Evolutionary conservation across 2,797 vertebrate species (phyloP).

Genomic region (Zalophus californianus): DNA sequence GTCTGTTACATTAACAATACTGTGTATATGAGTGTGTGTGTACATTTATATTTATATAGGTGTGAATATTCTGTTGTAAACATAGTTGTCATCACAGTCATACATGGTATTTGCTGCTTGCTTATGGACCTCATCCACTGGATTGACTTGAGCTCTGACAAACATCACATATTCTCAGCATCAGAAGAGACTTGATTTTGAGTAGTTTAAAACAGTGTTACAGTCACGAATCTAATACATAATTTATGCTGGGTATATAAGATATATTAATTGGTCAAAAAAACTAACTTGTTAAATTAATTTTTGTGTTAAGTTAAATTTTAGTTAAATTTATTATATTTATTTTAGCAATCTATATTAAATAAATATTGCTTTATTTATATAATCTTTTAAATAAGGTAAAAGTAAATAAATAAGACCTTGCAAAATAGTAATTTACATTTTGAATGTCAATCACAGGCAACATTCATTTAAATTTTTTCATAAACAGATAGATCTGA

Average conservation of each 20-base stretch:
- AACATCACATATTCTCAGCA: background rate
- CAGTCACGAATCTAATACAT: background rate
- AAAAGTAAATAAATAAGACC: constrained; percentile 36
- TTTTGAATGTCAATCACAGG: constrained; percentile 48
- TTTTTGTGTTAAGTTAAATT: background rate
- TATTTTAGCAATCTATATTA: constrained; percentile 33
- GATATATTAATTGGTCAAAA: background rate
- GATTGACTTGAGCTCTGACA: background rate
- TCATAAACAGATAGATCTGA: constrained; percentile 43
- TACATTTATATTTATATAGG: background rate
- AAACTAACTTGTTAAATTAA: background rate
- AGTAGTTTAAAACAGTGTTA: background rate
- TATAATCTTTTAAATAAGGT: background rate
- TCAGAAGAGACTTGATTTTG: background rate
- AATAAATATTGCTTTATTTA: constrained; percentile 29
- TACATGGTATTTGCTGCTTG: background rate
- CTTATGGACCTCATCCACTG: background rate
- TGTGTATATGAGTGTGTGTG: background rate
- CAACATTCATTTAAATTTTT: constrained; percentile 50
- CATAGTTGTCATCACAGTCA: background rate
- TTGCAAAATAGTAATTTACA: constrained; percentile 37
- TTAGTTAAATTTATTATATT: constrained; percentile 16
- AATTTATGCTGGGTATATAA: background rate
- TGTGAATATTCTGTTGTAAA: background rate
- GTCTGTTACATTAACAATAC: background rate